phyloP scores from a whole-genome alignment of 2,888 invertebrate genomes.

The Athalia rosae region DNA sequence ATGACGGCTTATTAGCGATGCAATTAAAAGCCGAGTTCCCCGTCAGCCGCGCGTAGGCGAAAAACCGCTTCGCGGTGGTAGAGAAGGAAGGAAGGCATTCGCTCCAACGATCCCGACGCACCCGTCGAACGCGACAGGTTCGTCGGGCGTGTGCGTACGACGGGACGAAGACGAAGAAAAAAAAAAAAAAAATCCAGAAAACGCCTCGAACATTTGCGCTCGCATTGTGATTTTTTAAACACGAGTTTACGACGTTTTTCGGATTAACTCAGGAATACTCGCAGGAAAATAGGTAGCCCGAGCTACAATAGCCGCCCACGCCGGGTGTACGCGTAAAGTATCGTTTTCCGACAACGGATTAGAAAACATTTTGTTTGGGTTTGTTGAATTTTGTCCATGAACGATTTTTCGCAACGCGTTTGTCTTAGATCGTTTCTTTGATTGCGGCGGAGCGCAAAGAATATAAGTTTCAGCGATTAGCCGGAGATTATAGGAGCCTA shows the following conservation, averaged over 20 bases:
- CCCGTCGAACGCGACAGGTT: too few species aligned
- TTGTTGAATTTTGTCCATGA: conserved; percentile 30
- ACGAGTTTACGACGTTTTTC: too few species aligned
- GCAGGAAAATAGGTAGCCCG: too few species aligned
- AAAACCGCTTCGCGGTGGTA: not conserved
- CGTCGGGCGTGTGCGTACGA: not conserved
- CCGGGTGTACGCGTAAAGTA: conserved; percentile 1
- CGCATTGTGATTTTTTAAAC: too few species aligned
- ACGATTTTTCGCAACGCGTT: not conserved
- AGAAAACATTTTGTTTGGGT: conserved; percentile 27
- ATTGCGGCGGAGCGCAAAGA: not conserved
- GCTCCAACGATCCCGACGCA: too few species aligned
- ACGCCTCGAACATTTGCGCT: not conserved
- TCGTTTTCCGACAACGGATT: conserved; percentile 10
- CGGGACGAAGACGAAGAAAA: not conserved
- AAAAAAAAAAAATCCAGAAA: not conserved
- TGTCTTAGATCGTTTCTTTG: conserved; percentile 3
- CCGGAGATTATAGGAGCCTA: not conserved
- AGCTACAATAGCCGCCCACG: conserved; percentile 3
- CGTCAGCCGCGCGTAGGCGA: not conserved
- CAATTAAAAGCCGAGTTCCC: conserved; percentile 25
- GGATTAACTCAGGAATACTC: too few species aligned
- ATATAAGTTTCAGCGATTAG: conserved; percentile 18
- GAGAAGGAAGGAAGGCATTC: not conserved
- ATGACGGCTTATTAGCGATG: conserved; percentile 24